A percentile compares a stretch with the other conserved stretches of the same genome.
phyloP scores from a whole-genome alignment of 1,140 invertebrate species.

The Pogonomyrmex barbatus region DNA sequence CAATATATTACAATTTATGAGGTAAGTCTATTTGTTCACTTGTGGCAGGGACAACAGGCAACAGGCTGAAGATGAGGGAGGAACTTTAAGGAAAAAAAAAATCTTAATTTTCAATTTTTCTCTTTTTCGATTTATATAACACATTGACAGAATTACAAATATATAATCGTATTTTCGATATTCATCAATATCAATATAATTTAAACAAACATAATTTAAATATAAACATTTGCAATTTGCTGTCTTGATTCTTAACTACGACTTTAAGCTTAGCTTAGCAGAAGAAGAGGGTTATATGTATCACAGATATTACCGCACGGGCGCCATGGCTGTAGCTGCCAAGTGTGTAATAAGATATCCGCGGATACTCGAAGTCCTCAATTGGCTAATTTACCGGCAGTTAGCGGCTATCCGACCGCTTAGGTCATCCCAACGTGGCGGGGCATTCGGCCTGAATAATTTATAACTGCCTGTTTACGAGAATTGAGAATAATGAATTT shows the following conservation, averaged over 20 bases:
- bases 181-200: neutral
- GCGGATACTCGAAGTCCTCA: slow-evolving; percentile 87
- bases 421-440: slow-evolving; percentile 85
- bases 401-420: slow-evolving; percentile 85
- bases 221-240: neutral
- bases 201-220: neutral
- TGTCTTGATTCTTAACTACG: slow-evolving; percentile 20
- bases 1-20: slow-evolving; percentile 46
- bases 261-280: slow-evolving; percentile 50
- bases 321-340: slow-evolving; percentile 82
- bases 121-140: neutral
- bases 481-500: slow-evolving; percentile 87
- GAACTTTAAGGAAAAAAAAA: neutral
- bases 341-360: slow-evolving; percentile 87
- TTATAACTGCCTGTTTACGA: slow-evolving; percentile 87
- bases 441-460: slow-evolving; percentile 86
- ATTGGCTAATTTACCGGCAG: slow-evolving; percentile 87
- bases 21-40: slow-evolving; percentile 9
- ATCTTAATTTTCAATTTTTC: neutral
- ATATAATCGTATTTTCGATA: neutral
- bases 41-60: neutral
- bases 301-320: slow-evolving; percentile 78
- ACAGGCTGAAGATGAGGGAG: neutral
- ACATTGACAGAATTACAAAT: neutral
- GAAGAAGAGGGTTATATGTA: slow-evolving; percentile 79